Conservation (phyloP, 64 coral and sea anemone genomes). For the Catalaphyllia jardinei region DNA sequence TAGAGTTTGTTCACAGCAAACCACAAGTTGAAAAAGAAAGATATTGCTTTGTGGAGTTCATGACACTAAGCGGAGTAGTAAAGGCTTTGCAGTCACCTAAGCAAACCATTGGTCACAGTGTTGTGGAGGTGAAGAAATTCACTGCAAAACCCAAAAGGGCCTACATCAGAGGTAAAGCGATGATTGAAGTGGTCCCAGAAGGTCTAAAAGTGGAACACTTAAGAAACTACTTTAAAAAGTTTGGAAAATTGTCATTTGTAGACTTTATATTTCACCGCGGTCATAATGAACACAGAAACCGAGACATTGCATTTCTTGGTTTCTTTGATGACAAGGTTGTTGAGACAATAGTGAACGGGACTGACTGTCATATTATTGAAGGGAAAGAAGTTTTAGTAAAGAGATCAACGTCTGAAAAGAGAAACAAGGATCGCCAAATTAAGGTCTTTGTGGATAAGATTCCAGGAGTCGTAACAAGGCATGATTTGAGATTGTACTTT, state of each 20-base stretch:
- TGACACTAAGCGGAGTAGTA: background rate
- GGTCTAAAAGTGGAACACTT: constrained; percentile 42
- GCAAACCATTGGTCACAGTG: background rate
- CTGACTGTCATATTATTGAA: constrained; percentile 25
- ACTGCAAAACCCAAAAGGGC: constrained; percentile 26
- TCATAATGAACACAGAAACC: background rate
- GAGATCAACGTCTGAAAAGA: constrained; percentile 18
- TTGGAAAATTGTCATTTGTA: constrained; percentile 38
- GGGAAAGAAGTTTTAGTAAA: constrained; percentile 37
- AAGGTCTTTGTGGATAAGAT: constrained; percentile 68
- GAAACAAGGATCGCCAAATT: constrained; percentile 5
- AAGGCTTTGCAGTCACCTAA: constrained; percentile 17
- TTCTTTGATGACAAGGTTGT: constrained; percentile 30
- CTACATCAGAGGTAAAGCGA: constrained; percentile 37
- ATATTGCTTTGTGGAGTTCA: constrained; percentile 70
- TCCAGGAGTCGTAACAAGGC: constrained; percentile 19
- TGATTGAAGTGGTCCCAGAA: constrained; percentile 29
- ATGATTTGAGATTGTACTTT: constrained; percentile 20
- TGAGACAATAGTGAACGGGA: constrained; percentile 5
- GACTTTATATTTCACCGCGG: constrained; percentile 26
- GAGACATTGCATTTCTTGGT: constrained; percentile 36
- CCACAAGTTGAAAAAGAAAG: background rate
- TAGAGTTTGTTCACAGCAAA: constrained; percentile 42
- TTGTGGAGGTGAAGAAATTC: constrained; percentile 34
- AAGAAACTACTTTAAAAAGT: constrained; percentile 48